Evolutionary conservation across 2,113 vertebrate genomes (phyloP).

Genomic region (Promerops cafer): DNA sequence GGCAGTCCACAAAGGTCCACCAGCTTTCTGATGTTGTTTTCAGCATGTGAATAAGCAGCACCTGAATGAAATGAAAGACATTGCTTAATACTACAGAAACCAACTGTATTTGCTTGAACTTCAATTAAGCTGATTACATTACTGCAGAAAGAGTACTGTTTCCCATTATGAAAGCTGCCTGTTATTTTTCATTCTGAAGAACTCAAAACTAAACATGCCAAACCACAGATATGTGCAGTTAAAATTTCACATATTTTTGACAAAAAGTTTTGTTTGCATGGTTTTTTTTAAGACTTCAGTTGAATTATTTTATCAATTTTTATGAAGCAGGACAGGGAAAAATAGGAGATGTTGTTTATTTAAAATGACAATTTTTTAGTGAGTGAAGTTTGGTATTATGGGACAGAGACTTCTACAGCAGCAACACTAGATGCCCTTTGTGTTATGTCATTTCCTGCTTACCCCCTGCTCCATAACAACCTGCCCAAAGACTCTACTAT

Average conservation of each 20-base stretch:
- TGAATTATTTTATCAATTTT: background rate
- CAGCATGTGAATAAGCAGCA: slow-evolving; percentile 87
- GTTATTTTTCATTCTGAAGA: background rate
- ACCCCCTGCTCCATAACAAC: background rate
- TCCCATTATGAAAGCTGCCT: background rate
- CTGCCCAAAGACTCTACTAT: background rate
- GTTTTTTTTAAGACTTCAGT: background rate
- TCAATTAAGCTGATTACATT: background rate
- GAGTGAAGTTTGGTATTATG: background rate
- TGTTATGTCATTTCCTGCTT: background rate
- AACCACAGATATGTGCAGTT: background rate
- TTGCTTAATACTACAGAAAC: background rate
- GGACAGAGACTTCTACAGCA: background rate
- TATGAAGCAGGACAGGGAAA: background rate
- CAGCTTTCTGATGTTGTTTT: slow-evolving; percentile 77
- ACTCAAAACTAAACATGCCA: background rate
- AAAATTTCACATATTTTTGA: background rate
- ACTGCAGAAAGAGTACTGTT: background rate
- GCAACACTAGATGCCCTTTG: background rate
- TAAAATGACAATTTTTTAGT: background rate
- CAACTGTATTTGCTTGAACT: background rate
- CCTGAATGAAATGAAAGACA: slow-evolving; percentile 71
- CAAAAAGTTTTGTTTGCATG: background rate
- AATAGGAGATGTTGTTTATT: background rate
- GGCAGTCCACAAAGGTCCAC: slow-evolving; percentile 83